Base-by-base conservation (phyloP, 2,888 invertebrate genomes). In the Amphiduros pacificus region DNA sequence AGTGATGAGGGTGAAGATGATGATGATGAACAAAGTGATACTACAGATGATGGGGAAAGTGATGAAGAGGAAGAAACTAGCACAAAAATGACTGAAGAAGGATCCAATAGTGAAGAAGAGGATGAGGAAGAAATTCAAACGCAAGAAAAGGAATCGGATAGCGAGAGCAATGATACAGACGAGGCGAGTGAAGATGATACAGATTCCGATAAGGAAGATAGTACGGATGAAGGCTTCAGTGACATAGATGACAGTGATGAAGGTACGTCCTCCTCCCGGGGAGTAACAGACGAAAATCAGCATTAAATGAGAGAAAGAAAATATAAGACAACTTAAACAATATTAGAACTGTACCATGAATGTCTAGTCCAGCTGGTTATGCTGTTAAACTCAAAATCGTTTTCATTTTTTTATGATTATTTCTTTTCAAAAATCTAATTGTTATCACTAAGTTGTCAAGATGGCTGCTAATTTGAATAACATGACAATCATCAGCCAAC, bases 111-210 rank as follows among this genome's bases (percentile, higher is more conserved):
- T 51, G 9, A 6, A 27, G 51, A 51, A 4, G 28, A 4, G 20
- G 51, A 51, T 51, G 51, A 51, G 4, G 51, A 51, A 4, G 31
- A 5, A n/a, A 29, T 17, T 57, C 49, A 57, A 9, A 49, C 48
- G 4, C 29, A 49, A 4, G 57, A 48, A n/a, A 22, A 36, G 32
- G 59, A 52, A 5, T 24, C 17, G 9, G 49, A 32, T 22, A 28
- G 32, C 29, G 53, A 53, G 4, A 53, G 53, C 2, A 27, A 24
- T 53, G 59, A 59, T 53, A 27, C 29, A 14, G 58, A 57, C 27
- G 29, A 24, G n/a, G 59, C 52, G 6, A 27, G 28, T 36, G 53
- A 53, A n/a, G 57, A 48, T 26, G 59, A 59, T 24, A 41, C 27
- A 24, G 51, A 51, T 5, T 24, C 17, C 26, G 51, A 51, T 14